Percentiles rank a stretch among this genome's conserved stretches.
Evolutionary conservation across 2,113 vertebrate species (phyloP).

Genomic region (Ascaphus truei): DNA sequence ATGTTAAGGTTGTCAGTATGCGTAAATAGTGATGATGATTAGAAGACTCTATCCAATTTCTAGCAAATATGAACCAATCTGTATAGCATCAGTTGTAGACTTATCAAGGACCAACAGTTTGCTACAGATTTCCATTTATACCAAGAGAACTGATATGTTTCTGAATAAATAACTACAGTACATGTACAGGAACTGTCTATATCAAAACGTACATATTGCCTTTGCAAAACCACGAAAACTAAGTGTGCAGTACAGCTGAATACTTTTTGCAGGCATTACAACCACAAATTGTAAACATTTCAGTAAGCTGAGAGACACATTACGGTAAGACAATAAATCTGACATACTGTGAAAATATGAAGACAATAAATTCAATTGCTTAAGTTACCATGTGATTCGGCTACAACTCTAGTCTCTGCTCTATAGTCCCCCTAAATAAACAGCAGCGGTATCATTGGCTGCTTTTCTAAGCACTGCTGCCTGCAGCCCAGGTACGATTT

Average conservation of each 20-base stretch:
- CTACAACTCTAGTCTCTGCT: constrained; percentile 33
- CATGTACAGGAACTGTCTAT: too few species aligned
- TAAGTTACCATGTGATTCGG: constrained; percentile 48
- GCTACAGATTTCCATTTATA: too few species aligned
- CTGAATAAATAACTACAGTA: too few species aligned
- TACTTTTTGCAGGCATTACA: background rate
- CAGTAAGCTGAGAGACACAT: background rate
- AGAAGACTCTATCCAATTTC: background rate
- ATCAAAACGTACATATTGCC: too few species aligned
- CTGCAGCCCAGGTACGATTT: constrained; percentile 42
- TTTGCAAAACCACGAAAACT: too few species aligned
- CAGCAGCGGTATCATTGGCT: constrained; percentile 36
- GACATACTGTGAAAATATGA: background rate
- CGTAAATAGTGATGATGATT: background rate
- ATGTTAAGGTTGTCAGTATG: background rate
- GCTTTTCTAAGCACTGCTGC: constrained; percentile 17
- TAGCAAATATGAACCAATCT: background rate
- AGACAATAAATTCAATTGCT: constrained; percentile 21
- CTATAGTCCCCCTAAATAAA: constrained; percentile 37
- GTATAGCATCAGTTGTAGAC: too few species aligned
- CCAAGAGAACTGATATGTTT: too few species aligned
- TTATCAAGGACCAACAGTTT: too few species aligned
- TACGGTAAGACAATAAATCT: background rate
- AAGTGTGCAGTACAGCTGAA: too few species aligned
- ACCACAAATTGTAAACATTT: background rate